Base-by-base conservation (phyloP, 2,888 invertebrate genomes). In the Drosophila hamatofila region DNA sequence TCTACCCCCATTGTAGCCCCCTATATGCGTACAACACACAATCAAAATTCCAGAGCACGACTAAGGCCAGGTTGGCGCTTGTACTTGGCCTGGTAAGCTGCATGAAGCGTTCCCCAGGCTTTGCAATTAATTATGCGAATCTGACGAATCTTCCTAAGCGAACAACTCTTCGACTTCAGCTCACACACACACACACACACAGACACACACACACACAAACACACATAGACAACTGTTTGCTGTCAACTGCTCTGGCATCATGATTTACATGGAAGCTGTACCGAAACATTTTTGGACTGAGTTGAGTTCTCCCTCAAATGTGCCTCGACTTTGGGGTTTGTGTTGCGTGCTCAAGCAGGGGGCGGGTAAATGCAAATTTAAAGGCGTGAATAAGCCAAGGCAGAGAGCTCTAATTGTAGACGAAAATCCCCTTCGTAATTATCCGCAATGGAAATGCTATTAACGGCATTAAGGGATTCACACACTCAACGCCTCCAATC, bases 101-200 rank as follows among this genome's bases (percentile, higher is more conserved):
- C 67, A 42, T 57, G 44, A 63, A 68, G 70, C 46, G 72, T 39
- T 78, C 72, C 78, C 81, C 81, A 80, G 90, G 88, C 82, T 87
- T 84, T 76, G 90, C 88, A 91, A 91, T 90, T 90, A 91, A 91
- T 90, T 90, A 91, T 91, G 83, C 83, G 89, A 91, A 91, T 90
- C 91, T 91, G 91, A 88, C 89, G 87, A 88, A 88, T 85, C 83
- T 86, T 90, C 77, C 91, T 81, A 73, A 85, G 79, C 77, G 79
- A 66, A 51, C 90, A 89, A 88, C 90, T 90, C 84, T 84, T 84
- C 88, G 84, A 88, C 88, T 84, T 82, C 9, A 75, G 71, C 77
- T 70, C 76, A 78, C 68, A 88, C 67, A 76, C 67, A 55, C 51
- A 56, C 66, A 42, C 44, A 49, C 21, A 61, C 35, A 49, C 25